Conservation (phyloP, 2,888 invertebrate genomes). For the Onthophagus sagittarius region DNA sequence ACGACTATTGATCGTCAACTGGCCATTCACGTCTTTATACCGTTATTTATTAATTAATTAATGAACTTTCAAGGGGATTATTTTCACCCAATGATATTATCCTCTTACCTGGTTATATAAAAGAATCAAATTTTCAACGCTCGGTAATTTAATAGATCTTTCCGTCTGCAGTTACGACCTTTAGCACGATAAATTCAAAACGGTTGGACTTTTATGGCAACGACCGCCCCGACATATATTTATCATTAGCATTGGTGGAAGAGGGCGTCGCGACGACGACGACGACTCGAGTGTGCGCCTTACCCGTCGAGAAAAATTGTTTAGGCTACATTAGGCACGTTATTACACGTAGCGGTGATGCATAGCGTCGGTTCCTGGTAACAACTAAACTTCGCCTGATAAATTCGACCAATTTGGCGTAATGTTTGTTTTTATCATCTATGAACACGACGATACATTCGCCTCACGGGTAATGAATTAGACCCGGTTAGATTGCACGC, state of each 20-base stretch:
- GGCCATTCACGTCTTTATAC: not conserved
- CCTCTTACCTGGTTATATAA: not conserved
- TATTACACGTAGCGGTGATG: constrained; percentile 8
- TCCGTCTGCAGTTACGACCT: not conserved
- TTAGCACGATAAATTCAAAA: constrained; percentile 7
- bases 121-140: not conserved
- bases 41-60: not conserved
- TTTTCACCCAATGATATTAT: not conserved
- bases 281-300: not conserved
- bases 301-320: not conserved
- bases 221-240: constrained; percentile 1
- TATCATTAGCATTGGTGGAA: constrained; percentile 9
- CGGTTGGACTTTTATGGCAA: constrained; percentile 5
- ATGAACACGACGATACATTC: constrained; percentile 22
- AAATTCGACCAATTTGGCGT: constrained; percentile 21
- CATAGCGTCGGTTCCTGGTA: constrained; percentile 9
- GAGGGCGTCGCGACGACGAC: not conserved
- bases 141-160: constrained; percentile 7
- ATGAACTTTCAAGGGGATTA: not conserved
- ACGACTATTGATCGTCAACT: not conserved
- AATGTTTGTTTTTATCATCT: constrained; percentile 24
- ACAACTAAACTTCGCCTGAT: constrained; percentile 23
- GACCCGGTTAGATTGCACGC: not conserved
- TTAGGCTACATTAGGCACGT: constrained; percentile 13
- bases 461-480: constrained; percentile 19